Base-by-base conservation (phyloP, 2,113 vertebrate species). In the Tautogolabrus adspersus region DNA sequence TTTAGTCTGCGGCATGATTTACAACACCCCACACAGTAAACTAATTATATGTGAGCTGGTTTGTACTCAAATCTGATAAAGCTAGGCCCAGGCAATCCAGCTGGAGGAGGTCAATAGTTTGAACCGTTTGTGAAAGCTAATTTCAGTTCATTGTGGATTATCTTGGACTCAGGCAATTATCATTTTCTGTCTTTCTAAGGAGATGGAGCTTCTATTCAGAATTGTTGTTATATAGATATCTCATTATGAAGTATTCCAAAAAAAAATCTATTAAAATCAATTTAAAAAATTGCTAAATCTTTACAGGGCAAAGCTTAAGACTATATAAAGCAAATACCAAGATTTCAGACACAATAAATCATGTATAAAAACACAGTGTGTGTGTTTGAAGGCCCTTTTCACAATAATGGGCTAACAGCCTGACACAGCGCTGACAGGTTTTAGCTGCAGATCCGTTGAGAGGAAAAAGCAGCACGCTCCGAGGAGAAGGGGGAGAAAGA, bases 1-100 rank as follows among this genome's bases (percentile, higher is more conserved):
- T 89, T 87, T 83, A 74, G 86, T 91, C 88, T 56, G 74, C 67
- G 70, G 69, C 77, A 72, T 91, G 91, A 93, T 94, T 94, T 92
- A 94, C 78, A 86, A 84, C 71, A 57, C 78, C 81, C 58, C 76
- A 69, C 68, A 64, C 60, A 49, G 74, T 91, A 91, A 93, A 90
- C 87, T 52, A 92, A 94, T 93, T 89, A 91, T 72, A 85, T 54
- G 63, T 82, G 79, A 90, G 84, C 76, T 75, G 72, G 77, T 82
- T 85, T 85, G 71, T 66, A 60, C 75, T 88, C 82, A 66, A 81
- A 88, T 91, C 90, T 83, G 84, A 92, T 87, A 75, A 90, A 74
- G 83, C 73, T 9, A 6, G 63, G 67, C 74, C 51, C 40, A 46
- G 79, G 73, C 79, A 34, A 69, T 77, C 18, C 79, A 82, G 75